Evolutionary conservation across 2,797 vertebrate species (phyloP).

Genomic region (Pristis pectinata): DNA sequence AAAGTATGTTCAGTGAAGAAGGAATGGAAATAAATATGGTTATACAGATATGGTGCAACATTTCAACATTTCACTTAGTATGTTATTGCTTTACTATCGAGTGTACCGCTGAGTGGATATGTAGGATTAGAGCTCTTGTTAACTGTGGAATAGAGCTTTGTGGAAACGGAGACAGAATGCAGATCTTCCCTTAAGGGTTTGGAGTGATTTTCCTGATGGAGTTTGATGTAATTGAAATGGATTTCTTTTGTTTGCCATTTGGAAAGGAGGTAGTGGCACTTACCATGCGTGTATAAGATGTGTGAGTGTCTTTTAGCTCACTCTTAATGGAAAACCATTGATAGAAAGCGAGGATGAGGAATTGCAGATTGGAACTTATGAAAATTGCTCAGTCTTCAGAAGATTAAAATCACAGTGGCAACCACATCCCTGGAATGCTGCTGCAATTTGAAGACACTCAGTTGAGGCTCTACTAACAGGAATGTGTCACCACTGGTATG

Average conservation of each 20-base stretch:
- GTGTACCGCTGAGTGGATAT: background rate
- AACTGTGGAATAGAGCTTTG: background rate
- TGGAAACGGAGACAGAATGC: no score
- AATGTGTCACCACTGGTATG: background rate
- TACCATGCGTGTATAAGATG: background rate
- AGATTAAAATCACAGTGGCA: constrained; percentile 13
- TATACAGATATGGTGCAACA: background rate
- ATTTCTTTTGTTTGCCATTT: background rate
- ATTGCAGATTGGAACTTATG: background rate
- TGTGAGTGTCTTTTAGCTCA: background rate
- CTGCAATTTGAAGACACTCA: background rate
- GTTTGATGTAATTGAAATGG: background rate
- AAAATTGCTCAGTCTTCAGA: background rate
- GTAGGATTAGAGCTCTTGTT: background rate
- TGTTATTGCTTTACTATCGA: background rate
- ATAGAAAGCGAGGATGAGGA: no score
- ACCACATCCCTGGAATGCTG: background rate
- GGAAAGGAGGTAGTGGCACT: background rate
- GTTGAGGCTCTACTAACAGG: background rate
- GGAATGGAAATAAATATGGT: background rate
- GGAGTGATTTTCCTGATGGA: background rate
- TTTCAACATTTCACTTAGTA: background rate
- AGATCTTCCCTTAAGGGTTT: background rate
- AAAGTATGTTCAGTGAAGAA: background rate
- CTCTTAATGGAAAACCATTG: background rate